Percentiles rank a stretch among this genome's conserved stretches.
phyloP scores from a whole-genome alignment of 2,888 invertebrate species.

The Drosophila nr. perissopoda region DNA sequence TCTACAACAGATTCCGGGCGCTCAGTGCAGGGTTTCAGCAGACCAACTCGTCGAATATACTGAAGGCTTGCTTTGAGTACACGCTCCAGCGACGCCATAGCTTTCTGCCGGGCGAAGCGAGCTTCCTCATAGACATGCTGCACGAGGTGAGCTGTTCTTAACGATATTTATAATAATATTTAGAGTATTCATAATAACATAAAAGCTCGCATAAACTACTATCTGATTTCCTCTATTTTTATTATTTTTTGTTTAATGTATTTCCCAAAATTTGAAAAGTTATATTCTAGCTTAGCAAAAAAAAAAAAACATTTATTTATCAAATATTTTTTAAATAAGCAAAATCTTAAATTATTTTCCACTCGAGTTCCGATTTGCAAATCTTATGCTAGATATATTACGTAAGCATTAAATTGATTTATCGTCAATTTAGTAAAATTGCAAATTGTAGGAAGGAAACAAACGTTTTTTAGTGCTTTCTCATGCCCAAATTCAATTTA shows the following conservation, averaged over 20 bases:
- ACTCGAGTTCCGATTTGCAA: not conserved
- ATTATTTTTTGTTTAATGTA: not conserved
- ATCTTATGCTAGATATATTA: not conserved
- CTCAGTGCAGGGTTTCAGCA: slow-evolving; percentile 84
- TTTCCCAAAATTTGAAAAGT: not conserved
- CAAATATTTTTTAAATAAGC: not conserved
- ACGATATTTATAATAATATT: not conserved
- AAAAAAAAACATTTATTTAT: not conserved
- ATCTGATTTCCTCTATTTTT: not conserved
- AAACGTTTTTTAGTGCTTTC: slow-evolving; percentile 17
- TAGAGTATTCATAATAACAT: no score
- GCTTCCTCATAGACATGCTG: slow-evolving; percentile 83
- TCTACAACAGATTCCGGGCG: slow-evolving; percentile 86
- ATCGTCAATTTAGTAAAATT: slow-evolving; percentile 18
- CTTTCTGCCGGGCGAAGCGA: slow-evolving; percentile 85
- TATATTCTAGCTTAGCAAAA: not conserved
- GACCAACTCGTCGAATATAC: slow-evolving; percentile 84
- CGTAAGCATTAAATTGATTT: not conserved
- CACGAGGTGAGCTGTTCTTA: slow-evolving; percentile 80
- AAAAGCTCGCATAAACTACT: not conserved
- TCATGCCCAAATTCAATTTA: slow-evolving; percentile 48
- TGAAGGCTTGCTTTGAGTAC: slow-evolving; percentile 84
- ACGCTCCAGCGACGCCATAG: slow-evolving; percentile 78
- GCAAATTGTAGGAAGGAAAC: slow-evolving; percentile 8
- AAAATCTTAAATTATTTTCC: not conserved